Evolutionary conservation across 2,797 vertebrate genomes (phyloP), one percentile per base, ranked within the genome.

Genomic region (Dipus sagitta): DNA sequence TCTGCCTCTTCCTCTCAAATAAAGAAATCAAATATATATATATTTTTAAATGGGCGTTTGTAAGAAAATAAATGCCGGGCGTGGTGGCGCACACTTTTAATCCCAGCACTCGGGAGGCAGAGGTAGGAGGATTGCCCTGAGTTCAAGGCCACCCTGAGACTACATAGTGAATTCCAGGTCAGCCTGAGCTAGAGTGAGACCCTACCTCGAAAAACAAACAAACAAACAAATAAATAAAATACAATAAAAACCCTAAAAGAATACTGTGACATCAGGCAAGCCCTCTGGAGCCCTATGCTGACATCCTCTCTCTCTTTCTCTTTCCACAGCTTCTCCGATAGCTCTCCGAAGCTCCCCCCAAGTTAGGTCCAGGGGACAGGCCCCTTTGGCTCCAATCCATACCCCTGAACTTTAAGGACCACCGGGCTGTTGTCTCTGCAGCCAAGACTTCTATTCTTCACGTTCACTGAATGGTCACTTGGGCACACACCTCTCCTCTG

Each of bases 351-450:
- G 95, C 95, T 96, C 97, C 94, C 98, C 98, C 28, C 97, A 96
- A 90, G 97, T 97, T 93, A 97, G 97, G 97, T 97, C 97, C 97
- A 98, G 98, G 97, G 98, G 98, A 98, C 97, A 97, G 97, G 99
- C 99, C 67, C 99, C 99, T 89, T 98, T 99, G 98, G 99, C 99
- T 97, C 99, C 99, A 77, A 99, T 98, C 14, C 99, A 99, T 96
- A 99, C 99, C 18, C 99, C 99, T 0, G 99, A 99, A 98, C 98
- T 99, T 96, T 99, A 98, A 99, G 99, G 97, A 97, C 97, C 94
- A 90, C 86, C 24, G 76, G 82, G 30, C 83, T 90, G 30, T 30
- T 86, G 86, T 86, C 89, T 82, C 0, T 0, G 92, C 86, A 65
- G 64, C 76, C 71, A 58, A 47, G 52, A 14, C 68, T 34, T 67